phyloP scores from a whole-genome alignment of 2,797 vertebrate species.

The Diceros bicornis region DNA sequence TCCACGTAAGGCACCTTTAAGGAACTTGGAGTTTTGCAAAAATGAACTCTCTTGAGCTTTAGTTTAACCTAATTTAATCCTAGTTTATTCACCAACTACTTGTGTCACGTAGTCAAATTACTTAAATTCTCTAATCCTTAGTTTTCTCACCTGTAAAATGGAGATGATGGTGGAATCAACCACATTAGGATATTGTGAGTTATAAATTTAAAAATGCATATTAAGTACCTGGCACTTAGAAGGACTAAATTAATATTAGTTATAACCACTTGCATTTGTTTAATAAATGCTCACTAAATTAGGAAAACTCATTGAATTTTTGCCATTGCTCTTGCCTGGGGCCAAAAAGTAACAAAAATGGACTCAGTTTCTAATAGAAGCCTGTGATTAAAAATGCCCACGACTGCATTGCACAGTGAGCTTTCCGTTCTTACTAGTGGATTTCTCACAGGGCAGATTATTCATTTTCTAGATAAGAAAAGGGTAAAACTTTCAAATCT shows the following conservation, averaged over 20 bases:
- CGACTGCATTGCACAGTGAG: neutral
- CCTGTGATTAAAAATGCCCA: neutral
- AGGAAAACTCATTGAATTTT: neutral
- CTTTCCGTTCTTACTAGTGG: neutral
- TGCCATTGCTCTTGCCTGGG: neutral
- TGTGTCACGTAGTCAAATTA: neutral
- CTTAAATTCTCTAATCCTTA: neutral
- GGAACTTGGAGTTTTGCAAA: constrained; percentile 18
- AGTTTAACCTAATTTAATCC: constrained; percentile 25
- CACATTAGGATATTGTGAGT: neutral
- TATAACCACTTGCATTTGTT: neutral
- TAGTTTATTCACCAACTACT: neutral
- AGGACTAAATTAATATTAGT: neutral
- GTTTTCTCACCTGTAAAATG: neutral
- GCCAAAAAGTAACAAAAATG: neutral
- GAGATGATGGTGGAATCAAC: neutral
- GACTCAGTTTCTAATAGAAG: neutral
- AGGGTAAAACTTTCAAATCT: neutral
- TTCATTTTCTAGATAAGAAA: constrained; percentile 26
- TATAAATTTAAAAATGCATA: constrained; percentile 24
- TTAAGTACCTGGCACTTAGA: neutral
- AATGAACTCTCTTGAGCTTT: constrained; percentile 18
- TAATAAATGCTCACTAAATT: constrained; percentile 1
- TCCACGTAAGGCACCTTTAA: neutral
- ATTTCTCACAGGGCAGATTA: neutral